phyloP scores from a whole-genome alignment of 2,113 vertebrate species.

The Nesoenas mayeri region DNA sequence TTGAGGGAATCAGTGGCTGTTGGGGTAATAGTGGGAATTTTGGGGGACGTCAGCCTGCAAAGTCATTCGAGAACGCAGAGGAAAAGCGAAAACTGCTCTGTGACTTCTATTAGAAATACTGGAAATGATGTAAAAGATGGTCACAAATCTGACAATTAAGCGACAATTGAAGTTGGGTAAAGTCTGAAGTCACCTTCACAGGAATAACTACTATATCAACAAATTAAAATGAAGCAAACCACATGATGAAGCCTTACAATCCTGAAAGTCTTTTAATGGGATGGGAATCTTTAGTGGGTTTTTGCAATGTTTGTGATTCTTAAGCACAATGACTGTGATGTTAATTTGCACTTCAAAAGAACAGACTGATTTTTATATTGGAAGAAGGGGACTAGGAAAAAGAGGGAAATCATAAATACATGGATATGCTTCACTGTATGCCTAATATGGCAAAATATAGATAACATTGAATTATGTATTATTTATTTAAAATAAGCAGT shows the following conservation, averaged over 20 bases:
- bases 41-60: background rate
- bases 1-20: background rate
- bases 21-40: background rate
- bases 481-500: background rate
- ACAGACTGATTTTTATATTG: background rate
- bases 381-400: background rate
- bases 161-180: background rate
- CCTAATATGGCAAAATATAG: background rate
- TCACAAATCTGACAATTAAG: background rate
- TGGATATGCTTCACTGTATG: rapidly evolving
- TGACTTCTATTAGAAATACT: background rate
- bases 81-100: background rate
- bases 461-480: background rate
- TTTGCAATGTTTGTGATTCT: constrained; percentile 13
- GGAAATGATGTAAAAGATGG: background rate
- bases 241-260: background rate
- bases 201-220: background rate
- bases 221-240: constrained; percentile 34
- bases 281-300: background rate
- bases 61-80: background rate
- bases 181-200: background rate
- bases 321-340: background rate
- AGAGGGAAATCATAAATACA: rapidly evolving
- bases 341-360: constrained; percentile 13
- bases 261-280: background rate